Conservation (phyloP, 1,140 invertebrate genomes). For the Philotrypesis tridentata region DNA sequence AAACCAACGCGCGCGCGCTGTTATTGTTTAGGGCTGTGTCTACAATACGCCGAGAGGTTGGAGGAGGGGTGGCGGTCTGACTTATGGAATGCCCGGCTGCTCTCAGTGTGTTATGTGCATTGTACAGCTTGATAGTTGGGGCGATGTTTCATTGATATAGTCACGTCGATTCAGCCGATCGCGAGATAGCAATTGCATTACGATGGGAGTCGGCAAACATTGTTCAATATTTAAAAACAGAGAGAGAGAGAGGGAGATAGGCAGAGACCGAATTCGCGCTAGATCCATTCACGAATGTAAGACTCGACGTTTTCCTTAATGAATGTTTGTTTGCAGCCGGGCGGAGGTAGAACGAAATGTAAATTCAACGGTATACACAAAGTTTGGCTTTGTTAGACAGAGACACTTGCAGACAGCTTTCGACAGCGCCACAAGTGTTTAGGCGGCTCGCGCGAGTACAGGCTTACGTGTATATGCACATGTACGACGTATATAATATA, state of each 20-base stretch:
- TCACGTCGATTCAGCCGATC: background rate
- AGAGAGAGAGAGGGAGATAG: too few relatives aligned
- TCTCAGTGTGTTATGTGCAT: background rate
- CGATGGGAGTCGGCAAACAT: too few relatives aligned
- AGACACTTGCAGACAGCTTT: too few relatives aligned
- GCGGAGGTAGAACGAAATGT: background rate
- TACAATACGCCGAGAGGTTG: background rate
- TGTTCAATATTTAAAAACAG: too few relatives aligned
- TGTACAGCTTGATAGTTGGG: background rate
- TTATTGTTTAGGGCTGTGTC: background rate
- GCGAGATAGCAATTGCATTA: too few relatives aligned
- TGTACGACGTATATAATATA: too few relatives aligned
- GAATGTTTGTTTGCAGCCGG: background rate
- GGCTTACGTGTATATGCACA: background rate
- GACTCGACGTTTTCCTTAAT: background rate
- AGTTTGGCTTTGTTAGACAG: too few relatives aligned
- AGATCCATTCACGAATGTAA: background rate
- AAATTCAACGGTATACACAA: background rate
- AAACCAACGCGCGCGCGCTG: background rate
- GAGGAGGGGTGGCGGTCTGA: too few relatives aligned
- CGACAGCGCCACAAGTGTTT: background rate
- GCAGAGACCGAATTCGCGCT: background rate
- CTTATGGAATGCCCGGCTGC: background rate
- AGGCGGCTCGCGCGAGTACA: background rate
- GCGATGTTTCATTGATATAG: background rate